phyloP scores from a whole-genome alignment of 2,888 invertebrate species.

The Platypus cylindrus region DNA sequence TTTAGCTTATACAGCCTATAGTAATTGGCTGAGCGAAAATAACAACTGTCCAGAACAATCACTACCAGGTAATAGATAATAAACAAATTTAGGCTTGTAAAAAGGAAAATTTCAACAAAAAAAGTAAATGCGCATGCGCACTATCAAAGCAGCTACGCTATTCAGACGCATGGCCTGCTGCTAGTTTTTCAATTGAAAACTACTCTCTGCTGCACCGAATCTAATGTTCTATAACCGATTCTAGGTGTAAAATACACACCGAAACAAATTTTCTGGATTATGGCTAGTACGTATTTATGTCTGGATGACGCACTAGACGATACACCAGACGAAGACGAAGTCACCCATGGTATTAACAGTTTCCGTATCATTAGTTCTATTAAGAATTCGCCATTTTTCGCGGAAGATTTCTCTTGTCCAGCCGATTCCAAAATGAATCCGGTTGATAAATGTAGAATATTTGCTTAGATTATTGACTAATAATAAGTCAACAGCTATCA shows the following conservation, averaged over 20 bases:
- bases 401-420: slow-evolving; percentile 23
- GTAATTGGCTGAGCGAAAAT: slow-evolving; percentile 53
- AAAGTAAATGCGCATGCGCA: too few relatives aligned
- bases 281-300: slow-evolving; percentile 22
- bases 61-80: slow-evolving; percentile 40
- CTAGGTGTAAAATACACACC: slow-evolving; percentile 52
- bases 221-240: slow-evolving; percentile 1
- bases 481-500: background rate
- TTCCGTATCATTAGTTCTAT: slow-evolving; percentile 21
- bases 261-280: slow-evolving; percentile 40
- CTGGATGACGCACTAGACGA: slow-evolving; percentile 16
- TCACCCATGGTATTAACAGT: slow-evolving; percentile 15
- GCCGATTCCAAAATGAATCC: slow-evolving; percentile 24
- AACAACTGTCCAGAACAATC: slow-evolving; percentile 49
- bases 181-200: too few relatives aligned
- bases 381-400: slow-evolving; percentile 23
- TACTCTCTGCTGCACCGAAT: too few relatives aligned
- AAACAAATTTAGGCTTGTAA: too few relatives aligned
- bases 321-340: slow-evolving; percentile 6
- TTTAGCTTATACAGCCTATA: slow-evolving; percentile 72
- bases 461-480: slow-evolving; percentile 5
- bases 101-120: too few relatives aligned
- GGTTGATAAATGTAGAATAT: slow-evolving; percentile 21
- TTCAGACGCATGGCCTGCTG: too few relatives aligned
- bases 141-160: too few relatives aligned